phyloP scores from a whole-genome alignment of 2,888 invertebrate species.

The Drosophila pseudotakahashii region DNA sequence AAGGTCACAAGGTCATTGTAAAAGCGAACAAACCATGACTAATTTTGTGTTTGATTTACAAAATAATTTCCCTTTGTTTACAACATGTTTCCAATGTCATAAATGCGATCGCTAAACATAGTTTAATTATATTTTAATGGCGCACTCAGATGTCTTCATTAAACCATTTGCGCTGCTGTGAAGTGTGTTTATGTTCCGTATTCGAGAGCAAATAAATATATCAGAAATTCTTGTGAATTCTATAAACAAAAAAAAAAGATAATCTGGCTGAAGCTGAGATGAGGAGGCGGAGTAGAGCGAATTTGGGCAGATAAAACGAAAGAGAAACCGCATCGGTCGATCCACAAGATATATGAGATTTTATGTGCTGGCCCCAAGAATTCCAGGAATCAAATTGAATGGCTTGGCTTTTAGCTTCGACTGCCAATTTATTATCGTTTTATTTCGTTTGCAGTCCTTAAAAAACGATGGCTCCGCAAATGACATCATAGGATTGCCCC shows the following conservation, averaged over 20 bases:
- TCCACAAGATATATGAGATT: slow-evolving; percentile 47
- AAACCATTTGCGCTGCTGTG: slow-evolving; percentile 30
- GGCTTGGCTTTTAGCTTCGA: slow-evolving; percentile 17
- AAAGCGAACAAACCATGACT: slow-evolving; percentile 53
- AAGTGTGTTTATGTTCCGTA: slow-evolving; percentile 22
- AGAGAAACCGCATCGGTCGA: slow-evolving; percentile 30
- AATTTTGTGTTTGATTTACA: slow-evolving; percentile 43
- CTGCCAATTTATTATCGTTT: slow-evolving; percentile 61
- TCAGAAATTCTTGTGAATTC: slow-evolving; percentile 20
- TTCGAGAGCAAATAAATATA: slow-evolving; percentile 15
- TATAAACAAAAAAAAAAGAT: slow-evolving; percentile 9
- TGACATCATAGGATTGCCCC: slow-evolving; percentile 62
- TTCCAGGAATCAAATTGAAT: slow-evolving; percentile 69
- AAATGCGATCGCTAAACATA: slow-evolving; percentile 53
- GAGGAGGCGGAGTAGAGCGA: slow-evolving; percentile 5
- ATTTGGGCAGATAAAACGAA: slow-evolving; percentile 9
- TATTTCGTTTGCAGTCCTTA: slow-evolving; percentile 55
- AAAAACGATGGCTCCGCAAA: slow-evolving; percentile 36
- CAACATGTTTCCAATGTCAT: slow-evolving; percentile 18
- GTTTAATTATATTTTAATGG: slow-evolving; percentile 56
- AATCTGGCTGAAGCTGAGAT: slow-evolving; percentile 1
- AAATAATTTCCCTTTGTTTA: slow-evolving; percentile 20
- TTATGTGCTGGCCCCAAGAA: slow-evolving; percentile 42
- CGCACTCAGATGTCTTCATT: slow-evolving; percentile 30
- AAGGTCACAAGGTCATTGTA: slow-evolving; percentile 66